A percentile compares a stretch with the other conserved stretches of the same genome.
Evolutionary conservation across 1,140 invertebrate genomes (phyloP).

Genomic region (Pectinophora gossypiella): DNA sequence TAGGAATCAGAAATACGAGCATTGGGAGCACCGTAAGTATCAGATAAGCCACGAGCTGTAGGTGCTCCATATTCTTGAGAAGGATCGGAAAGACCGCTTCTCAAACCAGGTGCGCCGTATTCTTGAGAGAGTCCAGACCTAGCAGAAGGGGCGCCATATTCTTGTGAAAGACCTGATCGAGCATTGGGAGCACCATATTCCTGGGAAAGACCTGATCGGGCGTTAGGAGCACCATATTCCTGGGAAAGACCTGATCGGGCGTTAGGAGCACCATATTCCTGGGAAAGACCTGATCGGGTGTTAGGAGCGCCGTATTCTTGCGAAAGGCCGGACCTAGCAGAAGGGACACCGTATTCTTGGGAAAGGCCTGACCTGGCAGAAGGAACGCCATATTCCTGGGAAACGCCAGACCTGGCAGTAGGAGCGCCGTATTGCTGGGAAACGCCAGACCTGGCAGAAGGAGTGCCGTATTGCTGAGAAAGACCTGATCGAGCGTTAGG

Average conservation of each 20-base stretch:
- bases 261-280: slow-evolving; percentile 24
- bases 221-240: slow-evolving; percentile 27
- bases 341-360: slow-evolving; percentile 44
- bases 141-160: slow-evolving; percentile 26
- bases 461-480: slow-evolving; percentile 27
- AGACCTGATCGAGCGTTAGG: slow-evolving; percentile 20
- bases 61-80: slow-evolving; percentile 47
- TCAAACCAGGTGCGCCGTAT: neutral
- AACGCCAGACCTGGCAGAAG: slow-evolving; percentile 1
- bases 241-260: slow-evolving; percentile 21
- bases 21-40: slow-evolving; percentile 28
- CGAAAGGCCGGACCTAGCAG: slow-evolving; percentile 40
- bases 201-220: slow-evolving; percentile 20
- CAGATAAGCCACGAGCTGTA: slow-evolving; percentile 48
- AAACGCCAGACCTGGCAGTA: slow-evolving; percentile 19
- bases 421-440: slow-evolving; percentile 32
- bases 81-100: slow-evolving; percentile 15
- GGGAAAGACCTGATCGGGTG: slow-evolving; percentile 6
- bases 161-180: slow-evolving; percentile 20
- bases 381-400: slow-evolving; percentile 11
- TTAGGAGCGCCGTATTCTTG: slow-evolving; percentile 3
- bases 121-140: slow-evolving; percentile 20
- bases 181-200: slow-evolving; percentile 21
- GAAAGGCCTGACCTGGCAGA: slow-evolving; percentile 22
- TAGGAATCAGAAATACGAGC: slow-evolving; percentile 34